These are phyloP conservation scores for Tenualosa thibaudeaui DNA, from an alignment of 2,797 vertebrate species.

Conservation along the genomic window DNA sequence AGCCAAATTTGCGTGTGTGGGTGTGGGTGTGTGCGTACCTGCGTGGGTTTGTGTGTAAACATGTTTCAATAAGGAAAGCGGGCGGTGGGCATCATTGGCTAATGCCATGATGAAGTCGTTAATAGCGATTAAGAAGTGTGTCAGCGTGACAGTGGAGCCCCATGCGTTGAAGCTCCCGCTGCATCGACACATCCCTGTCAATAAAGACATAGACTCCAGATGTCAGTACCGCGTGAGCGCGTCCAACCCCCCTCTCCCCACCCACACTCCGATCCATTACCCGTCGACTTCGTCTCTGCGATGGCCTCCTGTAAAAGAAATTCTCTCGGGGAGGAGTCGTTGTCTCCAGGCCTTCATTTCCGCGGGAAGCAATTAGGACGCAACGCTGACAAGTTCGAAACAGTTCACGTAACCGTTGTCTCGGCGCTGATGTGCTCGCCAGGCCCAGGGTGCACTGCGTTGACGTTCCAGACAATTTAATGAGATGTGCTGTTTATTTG, in stretches of 20 bases:
- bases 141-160: slow-evolving; percentile 68
- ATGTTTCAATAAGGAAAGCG: not conserved
- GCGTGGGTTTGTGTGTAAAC: slow-evolving; percentile 27
- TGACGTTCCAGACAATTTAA: slow-evolving; percentile 82
- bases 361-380: slow-evolving; percentile 81
- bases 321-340: slow-evolving; percentile 84
- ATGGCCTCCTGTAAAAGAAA: slow-evolving; percentile 51
- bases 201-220: slow-evolving; percentile 87
- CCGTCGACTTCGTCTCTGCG: not conserved
- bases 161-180: slow-evolving; percentile 58
- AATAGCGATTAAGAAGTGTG: slow-evolving; percentile 79
- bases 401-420: slow-evolving; percentile 84
- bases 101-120: slow-evolving; percentile 79
- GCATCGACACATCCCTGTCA: slow-evolving; percentile 80
- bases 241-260: slow-evolving; percentile 51
- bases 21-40: slow-evolving; percentile 49
- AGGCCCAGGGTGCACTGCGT: slow-evolving; percentile 18
- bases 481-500: slow-evolving; percentile 83
- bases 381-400: slow-evolving; percentile 85
- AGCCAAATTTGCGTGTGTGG: not conserved
- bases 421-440: slow-evolving; percentile 75
- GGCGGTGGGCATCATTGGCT: slow-evolving; percentile 51
- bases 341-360: slow-evolving; percentile 81
- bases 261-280: slow-evolving; percentile 1
- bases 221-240: slow-evolving; percentile 82